These are phyloP conservation scores for Tenebrio molitor DNA, from an alignment of 1,140 invertebrate genomes.

Conservation along the genomic window DNA sequence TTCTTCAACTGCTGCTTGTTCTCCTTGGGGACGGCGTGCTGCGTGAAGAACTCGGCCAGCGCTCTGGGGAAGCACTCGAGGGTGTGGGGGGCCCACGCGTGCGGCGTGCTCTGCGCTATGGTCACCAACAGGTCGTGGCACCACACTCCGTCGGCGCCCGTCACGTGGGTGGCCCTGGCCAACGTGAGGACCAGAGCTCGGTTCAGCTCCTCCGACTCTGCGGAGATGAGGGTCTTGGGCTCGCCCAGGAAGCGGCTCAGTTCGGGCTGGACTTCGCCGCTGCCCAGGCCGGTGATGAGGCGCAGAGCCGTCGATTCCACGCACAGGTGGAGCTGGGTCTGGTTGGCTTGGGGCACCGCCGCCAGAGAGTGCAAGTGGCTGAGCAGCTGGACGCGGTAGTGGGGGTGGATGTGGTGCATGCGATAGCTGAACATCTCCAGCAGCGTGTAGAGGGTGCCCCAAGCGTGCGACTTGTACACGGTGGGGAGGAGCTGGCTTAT, in stretches of 20 bases:
- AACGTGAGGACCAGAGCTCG: conserved; percentile 91
- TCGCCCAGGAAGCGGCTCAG: conserved; percentile 89
- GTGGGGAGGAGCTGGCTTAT: conserved; percentile 91
- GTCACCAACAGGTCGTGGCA: conserved; percentile 91
- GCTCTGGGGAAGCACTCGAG: conserved; percentile 91
- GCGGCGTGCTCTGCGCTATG: conserved; percentile 95
- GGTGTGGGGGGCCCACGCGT: conserved; percentile 94
- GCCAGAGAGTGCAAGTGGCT: conserved; percentile 91
- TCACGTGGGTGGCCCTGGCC: conserved; percentile 94
- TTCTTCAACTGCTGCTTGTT: conserved; percentile 93
- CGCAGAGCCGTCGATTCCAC: conserved; percentile 95
- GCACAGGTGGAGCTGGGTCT: conserved; percentile 94
- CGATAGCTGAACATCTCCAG: conserved; percentile 97
- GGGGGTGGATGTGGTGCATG: conserved; percentile 95
- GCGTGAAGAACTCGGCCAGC: conserved; percentile 88
- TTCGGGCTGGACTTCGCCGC: conserved; percentile 91
- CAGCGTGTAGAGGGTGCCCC: conserved; percentile 94
- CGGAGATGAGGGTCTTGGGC: conserved; percentile 89
- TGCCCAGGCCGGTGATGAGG: conserved; percentile 91
- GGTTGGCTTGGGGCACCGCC: conserved; percentile 92
- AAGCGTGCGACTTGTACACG: conserved; percentile 93
- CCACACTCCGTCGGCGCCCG: conserved; percentile 85
- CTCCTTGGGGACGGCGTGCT: conserved; percentile 87
- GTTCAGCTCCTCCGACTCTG: conserved; percentile 96
- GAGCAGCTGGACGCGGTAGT: conserved; percentile 92